Percentiles rank a stretch among this genome's conserved stretches.
Evolutionary conservation across 2,113 vertebrate genomes (phyloP).

Genomic region (Hemibagrus wyckioides): DNA sequence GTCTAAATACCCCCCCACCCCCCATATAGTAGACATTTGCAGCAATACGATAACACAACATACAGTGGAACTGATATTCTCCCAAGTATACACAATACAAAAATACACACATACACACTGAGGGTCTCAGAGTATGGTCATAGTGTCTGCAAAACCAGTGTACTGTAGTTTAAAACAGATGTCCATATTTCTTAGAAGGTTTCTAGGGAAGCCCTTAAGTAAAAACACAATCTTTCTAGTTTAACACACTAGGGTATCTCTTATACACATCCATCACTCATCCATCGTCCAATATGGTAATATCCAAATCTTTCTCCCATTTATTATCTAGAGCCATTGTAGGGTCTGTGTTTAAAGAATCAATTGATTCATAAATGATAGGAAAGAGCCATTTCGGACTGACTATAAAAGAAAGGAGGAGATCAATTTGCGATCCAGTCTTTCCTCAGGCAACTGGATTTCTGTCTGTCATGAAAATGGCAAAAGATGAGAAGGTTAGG

Average conservation of each 20-base stretch:
- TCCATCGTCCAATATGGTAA: not conserved
- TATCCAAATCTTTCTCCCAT: not conserved
- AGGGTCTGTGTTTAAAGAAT: not conserved
- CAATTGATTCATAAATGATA: not conserved
- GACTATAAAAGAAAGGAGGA: not conserved
- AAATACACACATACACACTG: conserved; percentile 1
- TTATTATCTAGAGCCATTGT: not conserved
- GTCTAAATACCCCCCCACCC: not conserved
- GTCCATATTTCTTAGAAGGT: not conserved
- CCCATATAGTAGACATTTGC: not conserved
- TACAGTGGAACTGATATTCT: not conserved
- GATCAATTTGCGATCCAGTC: too few relatives aligned
- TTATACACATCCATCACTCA: not conserved
- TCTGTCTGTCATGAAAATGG: not conserved
- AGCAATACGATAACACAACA: not conserved
- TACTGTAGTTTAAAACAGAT: not conserved
- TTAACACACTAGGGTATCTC: not conserved
- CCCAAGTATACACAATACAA: not conserved
- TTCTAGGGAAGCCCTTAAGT: not conserved
- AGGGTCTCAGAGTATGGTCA: not conserved
- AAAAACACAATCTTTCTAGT: not conserved
- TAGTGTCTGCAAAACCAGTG: not conserved
- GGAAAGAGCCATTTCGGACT: not conserved
- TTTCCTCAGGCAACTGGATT: not conserved
- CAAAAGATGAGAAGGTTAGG: not conserved